These are phyloP conservation scores for Pygocentrus nattereri DNA, from an alignment of 2,797 vertebrate species.

Conservation along the genomic window DNA sequence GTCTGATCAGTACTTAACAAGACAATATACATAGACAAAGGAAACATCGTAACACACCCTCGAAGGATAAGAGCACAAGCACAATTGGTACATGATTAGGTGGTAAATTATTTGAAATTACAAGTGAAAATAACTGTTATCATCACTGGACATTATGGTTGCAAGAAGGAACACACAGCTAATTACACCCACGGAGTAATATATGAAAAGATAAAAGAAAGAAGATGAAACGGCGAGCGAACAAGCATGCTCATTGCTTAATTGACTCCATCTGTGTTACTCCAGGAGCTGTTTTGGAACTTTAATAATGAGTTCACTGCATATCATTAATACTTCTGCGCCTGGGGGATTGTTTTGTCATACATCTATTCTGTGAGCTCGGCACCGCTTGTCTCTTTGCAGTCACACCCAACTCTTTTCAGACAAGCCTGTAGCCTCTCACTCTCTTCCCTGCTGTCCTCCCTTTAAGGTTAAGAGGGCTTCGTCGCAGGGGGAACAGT, in stretches of 20 bases:
- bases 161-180: conserved; percentile 71
- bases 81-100: conserved; percentile 70
- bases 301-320: conserved; percentile 83
- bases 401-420: conserved; percentile 58
- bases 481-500: conserved; percentile 65
- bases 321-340: conserved; percentile 78
- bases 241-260: conserved; percentile 80
- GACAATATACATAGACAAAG: background rate
- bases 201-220: conserved; percentile 77
- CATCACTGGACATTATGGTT: conserved; percentile 75
- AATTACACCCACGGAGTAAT: conserved; percentile 80
- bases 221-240: conserved; percentile 77
- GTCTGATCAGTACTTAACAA: too few relatives aligned
- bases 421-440: conserved; percentile 53
- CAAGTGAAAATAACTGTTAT: conserved; percentile 75
- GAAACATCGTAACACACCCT: conserved; percentile 34
- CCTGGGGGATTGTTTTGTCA: conserved; percentile 82
- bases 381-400: conserved; percentile 61
- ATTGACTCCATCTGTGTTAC: conserved; percentile 84
- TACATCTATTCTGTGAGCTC: conserved; percentile 79
- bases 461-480: conserved; percentile 66
- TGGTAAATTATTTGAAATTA: conserved; percentile 73
- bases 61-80: conserved; percentile 61
- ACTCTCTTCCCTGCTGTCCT: conserved; percentile 53
- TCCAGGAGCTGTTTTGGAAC: conserved; percentile 82